Base-by-base conservation (phyloP, 2,888 invertebrate species). In the Tenthredo distinguenda region DNA sequence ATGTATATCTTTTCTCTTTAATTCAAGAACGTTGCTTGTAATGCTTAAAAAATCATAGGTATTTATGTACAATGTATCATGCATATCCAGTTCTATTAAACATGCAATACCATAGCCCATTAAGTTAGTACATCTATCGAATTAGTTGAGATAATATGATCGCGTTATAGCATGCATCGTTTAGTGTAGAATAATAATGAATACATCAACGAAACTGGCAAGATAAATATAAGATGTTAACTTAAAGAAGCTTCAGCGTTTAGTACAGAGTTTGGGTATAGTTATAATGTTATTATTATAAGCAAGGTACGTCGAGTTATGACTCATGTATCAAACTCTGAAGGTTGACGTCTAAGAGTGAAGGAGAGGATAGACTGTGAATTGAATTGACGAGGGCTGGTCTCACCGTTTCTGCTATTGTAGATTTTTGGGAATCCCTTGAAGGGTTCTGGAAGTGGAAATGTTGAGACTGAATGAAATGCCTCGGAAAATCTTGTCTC, bases 381-480 rank as follows among this genome's bases (percentile, higher is more conserved):
- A 26, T 55, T 47, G 76, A 43, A 71, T 43, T 83, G n/a, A 21
- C 50, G 31, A 47, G 68, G 83, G 47, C 50, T 83, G 47, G 47
- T 65, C 94, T 93, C 92, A 95, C 95, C 95, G 93, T 94, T 94
- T 93, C 95, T 95, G 93, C 96, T 96, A 94, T 95, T 96, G 94
- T 97, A 97, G 81, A 96, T 95, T 93, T 97, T 97, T 65, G 95
- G 93, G 90, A 96, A 94, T 89, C 96, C 95, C 88, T 95, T 94
- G 94, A 96, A 97, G 86, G 95, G 95, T 89, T 96, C 96, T 12
- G 97, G 97, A 37, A 94, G 94, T 10, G 97, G 97, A 93, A 97
- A 96, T 88, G 94, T 94, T 85, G 94, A 93, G 2, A 95, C 92
- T 18, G 95, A 93, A 87, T 95, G 95, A 94, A 97, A 97, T 88